A percentile compares a stretch with the other conserved stretches of the same genome.
phyloP scores from a whole-genome alignment of 2,113 vertebrate genomes.

The Scytalopus superciliaris region DNA sequence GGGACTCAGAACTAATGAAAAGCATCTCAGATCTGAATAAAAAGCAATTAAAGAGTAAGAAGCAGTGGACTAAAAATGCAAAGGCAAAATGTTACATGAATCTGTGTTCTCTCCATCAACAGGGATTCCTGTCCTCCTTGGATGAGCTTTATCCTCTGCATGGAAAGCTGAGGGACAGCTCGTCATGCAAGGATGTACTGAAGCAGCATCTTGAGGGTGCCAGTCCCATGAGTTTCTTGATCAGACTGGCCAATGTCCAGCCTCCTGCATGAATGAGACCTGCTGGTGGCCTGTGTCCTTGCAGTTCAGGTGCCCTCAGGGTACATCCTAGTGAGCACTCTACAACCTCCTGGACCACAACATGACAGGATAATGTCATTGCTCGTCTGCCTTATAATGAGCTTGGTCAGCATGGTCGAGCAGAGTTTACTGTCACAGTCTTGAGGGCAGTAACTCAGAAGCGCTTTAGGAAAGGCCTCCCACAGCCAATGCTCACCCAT shows the following conservation, averaged over 20 bases:
- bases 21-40: neutral
- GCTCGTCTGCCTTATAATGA: neutral
- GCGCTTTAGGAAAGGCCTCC: neutral
- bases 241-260: neutral
- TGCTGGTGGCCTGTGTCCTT: neutral
- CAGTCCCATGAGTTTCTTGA: neutral
- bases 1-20: neutral
- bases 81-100: neutral
- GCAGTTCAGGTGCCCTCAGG: neutral
- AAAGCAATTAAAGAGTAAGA: neutral
- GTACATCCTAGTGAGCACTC: neutral
- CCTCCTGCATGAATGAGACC: accelerated
- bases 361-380: neutral
- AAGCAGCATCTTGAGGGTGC: neutral
- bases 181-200: neutral
- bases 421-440: neutral
- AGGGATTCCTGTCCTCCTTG: neutral
- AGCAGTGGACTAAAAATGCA: neutral
- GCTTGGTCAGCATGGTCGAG: neutral
- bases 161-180: neutral
- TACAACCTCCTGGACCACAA: neutral
- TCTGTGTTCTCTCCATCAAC: neutral
- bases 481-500: accelerated
- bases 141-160: neutral
- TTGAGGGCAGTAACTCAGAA: neutral